Percentiles rank a stretch among this genome's conserved stretches.
Conservation (phyloP, 2,888 invertebrate species). For the Macroteleia sp. region DNA sequence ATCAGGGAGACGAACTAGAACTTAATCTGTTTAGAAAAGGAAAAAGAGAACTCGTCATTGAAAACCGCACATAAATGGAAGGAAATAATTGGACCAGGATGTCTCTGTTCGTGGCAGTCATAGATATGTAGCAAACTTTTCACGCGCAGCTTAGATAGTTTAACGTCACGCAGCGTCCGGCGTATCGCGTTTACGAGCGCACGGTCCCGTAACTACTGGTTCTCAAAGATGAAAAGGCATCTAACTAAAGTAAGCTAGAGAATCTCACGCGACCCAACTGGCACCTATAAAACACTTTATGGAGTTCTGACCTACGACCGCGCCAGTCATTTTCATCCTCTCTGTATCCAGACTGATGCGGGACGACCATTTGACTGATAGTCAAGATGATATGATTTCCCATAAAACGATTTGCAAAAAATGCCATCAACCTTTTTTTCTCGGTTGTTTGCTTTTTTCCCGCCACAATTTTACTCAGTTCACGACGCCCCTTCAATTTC, state of each 20-base stretch:
- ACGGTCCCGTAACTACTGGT: constrained; percentile 43
- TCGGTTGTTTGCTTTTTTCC: not conserved
- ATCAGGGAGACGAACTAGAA: too few relatives aligned
- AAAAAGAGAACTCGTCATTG: too few relatives aligned
- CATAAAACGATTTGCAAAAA: constrained; percentile 45
- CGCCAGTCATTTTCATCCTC: constrained; percentile 43
- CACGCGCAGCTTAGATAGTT: constrained; percentile 31
- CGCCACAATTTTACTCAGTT: not conserved
- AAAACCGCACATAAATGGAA: constrained; percentile 37
- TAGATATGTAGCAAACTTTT: constrained; percentile 21
- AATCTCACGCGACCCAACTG: constrained; percentile 36
- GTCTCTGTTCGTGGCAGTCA: constrained; percentile 12
- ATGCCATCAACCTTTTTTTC: constrained; percentile 15
- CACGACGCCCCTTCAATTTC: constrained; percentile 11
- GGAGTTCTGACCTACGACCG: constrained; percentile 46
- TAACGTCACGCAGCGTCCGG: constrained; percentile 45
- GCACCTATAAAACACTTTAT: constrained; percentile 52
- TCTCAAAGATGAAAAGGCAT: constrained; percentile 37
- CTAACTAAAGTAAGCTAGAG: constrained; percentile 2
- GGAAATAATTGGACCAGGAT: constrained; percentile 36
- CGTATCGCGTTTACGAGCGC: constrained; percentile 59
- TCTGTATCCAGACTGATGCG: constrained; percentile 22
- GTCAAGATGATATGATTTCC: constrained; percentile 39
- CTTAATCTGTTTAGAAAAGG: too few relatives aligned
- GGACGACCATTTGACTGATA: constrained; percentile 37